Evolutionary conservation across 2,797 vertebrate genomes (phyloP).

Genomic region (Choloepus didactylus): DNA sequence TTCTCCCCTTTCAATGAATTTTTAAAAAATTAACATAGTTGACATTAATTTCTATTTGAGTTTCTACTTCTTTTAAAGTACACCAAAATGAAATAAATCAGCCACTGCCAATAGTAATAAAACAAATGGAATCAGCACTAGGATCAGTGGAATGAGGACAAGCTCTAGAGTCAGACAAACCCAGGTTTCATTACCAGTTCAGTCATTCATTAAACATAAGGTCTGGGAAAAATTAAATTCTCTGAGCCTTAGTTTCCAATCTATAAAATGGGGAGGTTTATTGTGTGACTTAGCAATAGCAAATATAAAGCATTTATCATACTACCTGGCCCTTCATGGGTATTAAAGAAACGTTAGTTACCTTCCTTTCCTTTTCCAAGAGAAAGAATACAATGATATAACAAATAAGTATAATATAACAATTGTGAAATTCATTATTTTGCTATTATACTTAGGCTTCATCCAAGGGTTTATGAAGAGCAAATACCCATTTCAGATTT

Average conservation of each 20-base stretch:
- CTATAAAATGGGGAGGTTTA: conserved; percentile 26
- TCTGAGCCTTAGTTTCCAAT: conserved; percentile 41
- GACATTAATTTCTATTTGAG: conserved; percentile 15
- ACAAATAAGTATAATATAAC: background rate
- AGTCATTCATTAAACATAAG: background rate
- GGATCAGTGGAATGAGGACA: background rate
- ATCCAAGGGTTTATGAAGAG: conserved; percentile 4
- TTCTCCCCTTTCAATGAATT: conserved; percentile 18
- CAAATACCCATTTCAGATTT: conserved; percentile 30
- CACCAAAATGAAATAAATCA: conserved; percentile 37
- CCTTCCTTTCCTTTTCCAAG: background rate
- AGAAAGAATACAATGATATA: conserved; percentile 27
- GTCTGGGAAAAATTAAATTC: conserved; percentile 1
- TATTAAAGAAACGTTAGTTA: conserved; percentile 31
- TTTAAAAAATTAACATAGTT: background rate
- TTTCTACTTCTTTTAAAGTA: conserved; percentile 20
- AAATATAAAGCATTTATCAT: background rate
- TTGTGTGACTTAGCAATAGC: conserved; percentile 5
- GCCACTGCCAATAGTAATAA: background rate
- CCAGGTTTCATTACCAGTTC: background rate
- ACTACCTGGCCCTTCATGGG: background rate
- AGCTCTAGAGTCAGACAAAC: conserved; percentile 5
- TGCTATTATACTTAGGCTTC: background rate
- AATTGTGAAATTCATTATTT: background rate
- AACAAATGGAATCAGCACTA: background rate